A percentile compares a stretch with the other conserved stretches of the same genome.
Conservation (phyloP, 2,797 vertebrate genomes). For the Gambelia wislizenii region DNA sequence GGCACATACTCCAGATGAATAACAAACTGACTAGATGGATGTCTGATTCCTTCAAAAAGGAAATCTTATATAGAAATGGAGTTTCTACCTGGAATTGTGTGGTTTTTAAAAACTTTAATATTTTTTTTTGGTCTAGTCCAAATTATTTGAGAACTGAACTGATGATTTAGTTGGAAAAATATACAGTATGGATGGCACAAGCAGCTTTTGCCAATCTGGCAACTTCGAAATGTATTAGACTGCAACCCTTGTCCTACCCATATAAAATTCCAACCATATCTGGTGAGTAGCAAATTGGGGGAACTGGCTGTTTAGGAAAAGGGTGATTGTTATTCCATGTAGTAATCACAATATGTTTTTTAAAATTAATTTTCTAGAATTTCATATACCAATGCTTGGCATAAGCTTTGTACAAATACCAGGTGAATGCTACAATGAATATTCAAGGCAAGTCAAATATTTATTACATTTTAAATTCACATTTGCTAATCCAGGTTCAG, state of each 20-base stretch:
- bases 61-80: neutral
- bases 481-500: conserved; percentile 31
- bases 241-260: neutral
- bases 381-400: neutral
- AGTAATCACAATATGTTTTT: neutral
- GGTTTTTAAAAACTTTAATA: neutral
- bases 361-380: neutral
- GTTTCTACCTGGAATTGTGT: neutral
- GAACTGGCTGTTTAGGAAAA: neutral
- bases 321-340: neutral
- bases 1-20: neutral
- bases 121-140: neutral
- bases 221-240: neutral
- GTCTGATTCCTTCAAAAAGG: neutral
- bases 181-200: neutral
- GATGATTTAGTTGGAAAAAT: neutral
- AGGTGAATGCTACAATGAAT: conserved; percentile 22
- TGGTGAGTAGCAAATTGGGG: neutral
- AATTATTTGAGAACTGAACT: neutral
- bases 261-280: too few species aligned
- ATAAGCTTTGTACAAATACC: conserved; percentile 19
- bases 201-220: neutral
- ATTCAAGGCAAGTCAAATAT: conserved; percentile 28
- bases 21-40: neutral
- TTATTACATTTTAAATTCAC: conserved; percentile 17